A percentile compares a stretch with the other conserved stretches of the same genome.
Conservation (phyloP, 2,888 invertebrate species). For the Diadromus collaris region DNA sequence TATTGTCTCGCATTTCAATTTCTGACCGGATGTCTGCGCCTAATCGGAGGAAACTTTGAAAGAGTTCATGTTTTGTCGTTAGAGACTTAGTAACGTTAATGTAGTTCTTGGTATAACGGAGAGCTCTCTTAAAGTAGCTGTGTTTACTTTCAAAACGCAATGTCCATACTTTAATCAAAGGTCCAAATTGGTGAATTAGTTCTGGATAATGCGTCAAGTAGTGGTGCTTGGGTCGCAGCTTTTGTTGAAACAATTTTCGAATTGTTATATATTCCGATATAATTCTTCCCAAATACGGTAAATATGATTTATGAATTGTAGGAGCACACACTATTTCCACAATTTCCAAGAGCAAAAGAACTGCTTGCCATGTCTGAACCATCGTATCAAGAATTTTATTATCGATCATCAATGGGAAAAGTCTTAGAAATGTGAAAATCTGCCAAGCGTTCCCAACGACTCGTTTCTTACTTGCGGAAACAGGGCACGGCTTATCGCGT, state of each 20-base stretch:
- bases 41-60: conserved; percentile 49
- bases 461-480: conserved; percentile 14
- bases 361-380: conserved; percentile 32
- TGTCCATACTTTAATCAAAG: conserved; percentile 59
- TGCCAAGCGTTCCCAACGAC: conserved; percentile 49
- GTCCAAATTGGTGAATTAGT: conserved; percentile 57
- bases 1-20: conserved; percentile 30
- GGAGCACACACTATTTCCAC: conserved; percentile 55
- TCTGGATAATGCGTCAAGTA: conserved; percentile 54
- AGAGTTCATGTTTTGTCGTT: conserved; percentile 51
- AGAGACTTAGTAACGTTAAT: conserved; percentile 56
- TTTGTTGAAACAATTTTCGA: conserved; percentile 17
- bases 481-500: conserved; percentile 12
- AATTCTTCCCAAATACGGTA: conserved; percentile 24
- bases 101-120: conserved; percentile 56
- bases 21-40: conserved; percentile 42
- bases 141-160: conserved; percentile 66
- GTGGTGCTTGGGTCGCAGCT: conserved; percentile 61
- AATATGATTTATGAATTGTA: conserved; percentile 37
- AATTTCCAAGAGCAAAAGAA: conserved; percentile 49
- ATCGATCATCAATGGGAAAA: conserved; percentile 47
- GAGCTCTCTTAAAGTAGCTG: conserved; percentile 60
- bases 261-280: conserved; percentile 47
- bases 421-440: conserved; percentile 43
- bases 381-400: conserved; percentile 49